These are phyloP conservation scores for Gymnogyps californianus DNA, from an alignment of 2,113 vertebrate species.

Conservation along the genomic window DNA sequence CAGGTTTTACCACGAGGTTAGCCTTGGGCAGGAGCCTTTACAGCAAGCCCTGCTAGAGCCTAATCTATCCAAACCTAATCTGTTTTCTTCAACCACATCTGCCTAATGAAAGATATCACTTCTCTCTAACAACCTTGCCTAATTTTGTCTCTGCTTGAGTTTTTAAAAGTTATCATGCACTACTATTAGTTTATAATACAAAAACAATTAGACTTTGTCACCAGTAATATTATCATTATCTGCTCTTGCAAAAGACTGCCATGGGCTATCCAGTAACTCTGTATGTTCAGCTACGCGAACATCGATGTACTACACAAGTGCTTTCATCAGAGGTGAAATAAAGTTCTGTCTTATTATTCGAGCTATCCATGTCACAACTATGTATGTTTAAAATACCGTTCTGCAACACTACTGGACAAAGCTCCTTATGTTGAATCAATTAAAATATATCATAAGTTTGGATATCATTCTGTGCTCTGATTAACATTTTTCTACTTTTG, in stretches of 20 bases:
- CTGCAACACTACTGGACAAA: neutral
- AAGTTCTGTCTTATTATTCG: neutral
- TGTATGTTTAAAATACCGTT: neutral
- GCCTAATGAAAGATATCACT: neutral
- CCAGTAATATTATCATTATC: neutral
- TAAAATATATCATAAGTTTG: neutral
- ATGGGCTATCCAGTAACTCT: neutral
- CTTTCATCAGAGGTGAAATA: neutral
- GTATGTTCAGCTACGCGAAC: neutral
- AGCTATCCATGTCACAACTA: neutral
- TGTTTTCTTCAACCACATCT: neutral
- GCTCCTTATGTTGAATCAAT: neutral
- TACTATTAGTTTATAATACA: slow-evolving; percentile 22
- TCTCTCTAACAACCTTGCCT: neutral
- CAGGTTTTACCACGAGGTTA: neutral
- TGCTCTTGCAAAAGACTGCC: neutral
- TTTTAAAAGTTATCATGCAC: neutral
- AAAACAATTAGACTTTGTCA: slow-evolving; percentile 35
- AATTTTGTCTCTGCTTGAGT: slow-evolving; percentile 3
- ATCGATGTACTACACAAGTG: neutral
- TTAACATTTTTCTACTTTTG: neutral
- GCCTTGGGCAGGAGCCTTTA: neutral
- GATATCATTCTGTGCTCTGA: neutral
- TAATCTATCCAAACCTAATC: neutral
- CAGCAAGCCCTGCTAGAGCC: neutral